These are phyloP conservation scores for Huso huso DNA, from an alignment of 2,797 vertebrate genomes.

Conservation along the genomic window DNA sequence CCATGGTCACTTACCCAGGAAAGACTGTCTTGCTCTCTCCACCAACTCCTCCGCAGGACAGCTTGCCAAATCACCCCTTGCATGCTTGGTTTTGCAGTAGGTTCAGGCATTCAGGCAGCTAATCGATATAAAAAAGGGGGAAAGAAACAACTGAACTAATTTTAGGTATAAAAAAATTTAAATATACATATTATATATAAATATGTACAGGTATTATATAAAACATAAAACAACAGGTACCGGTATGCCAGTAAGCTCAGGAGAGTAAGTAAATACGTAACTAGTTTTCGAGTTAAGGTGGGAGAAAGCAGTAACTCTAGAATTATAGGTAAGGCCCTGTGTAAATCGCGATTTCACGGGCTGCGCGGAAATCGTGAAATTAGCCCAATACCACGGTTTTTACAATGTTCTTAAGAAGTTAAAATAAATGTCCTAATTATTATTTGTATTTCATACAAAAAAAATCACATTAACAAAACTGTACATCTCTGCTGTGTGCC, in stretches of 20 bases:
- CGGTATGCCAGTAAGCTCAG: neutral
- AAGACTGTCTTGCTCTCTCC: constrained; percentile 84
- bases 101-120: constrained; percentile 89
- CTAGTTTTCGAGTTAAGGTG: too few relatives aligned
- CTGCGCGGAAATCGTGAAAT: too few relatives aligned
- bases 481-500: too few relatives aligned
- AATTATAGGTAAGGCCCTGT: too few relatives aligned
- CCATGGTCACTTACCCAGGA: constrained; percentile 74
- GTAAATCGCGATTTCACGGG: too few relatives aligned
- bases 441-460: too few relatives aligned
- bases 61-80: constrained; percentile 91
- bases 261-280: neutral
- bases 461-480: too few relatives aligned
- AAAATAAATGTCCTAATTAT: too few relatives aligned
- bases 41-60: constrained; percentile 84
- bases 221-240: neutral
- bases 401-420: too few relatives aligned
- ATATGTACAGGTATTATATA: neutral
- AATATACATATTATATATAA: neutral
- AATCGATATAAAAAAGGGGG: constrained; percentile 20
- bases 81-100: constrained; percentile 97
- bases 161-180: neutral
- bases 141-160: neutral
- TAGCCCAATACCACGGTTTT: too few relatives aligned
- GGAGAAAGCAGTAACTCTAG: too few relatives aligned